Evolutionary conservation across 2,888 invertebrate genomes (phyloP), one percentile per base, ranked within the genome.

Genomic region (Lymantria monacha): DNA sequence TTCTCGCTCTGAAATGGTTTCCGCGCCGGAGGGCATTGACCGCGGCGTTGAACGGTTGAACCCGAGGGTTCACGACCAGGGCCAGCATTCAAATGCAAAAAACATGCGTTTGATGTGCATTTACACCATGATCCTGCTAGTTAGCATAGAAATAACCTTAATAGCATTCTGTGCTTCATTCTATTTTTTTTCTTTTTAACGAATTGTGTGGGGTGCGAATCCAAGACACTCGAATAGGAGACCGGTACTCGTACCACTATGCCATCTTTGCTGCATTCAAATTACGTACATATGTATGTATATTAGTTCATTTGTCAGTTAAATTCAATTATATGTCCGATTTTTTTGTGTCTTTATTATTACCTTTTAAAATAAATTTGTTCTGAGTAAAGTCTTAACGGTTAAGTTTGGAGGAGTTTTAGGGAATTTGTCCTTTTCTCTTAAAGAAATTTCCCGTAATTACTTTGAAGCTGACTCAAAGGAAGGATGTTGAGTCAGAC

Each of bases 61-160:
- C 72, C 68, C 55, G 50, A 44, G 76, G 74, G 86, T 84, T 86
- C 85, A 82, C 63, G 87, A 84, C 83, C 83, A 74, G 71, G 75
- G 67, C 41, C 41, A 66, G 42, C 67, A 72, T 70, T 78, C 74
- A 61, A 60, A 67, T 72, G 77, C 73, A 70, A 79, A 66, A 64
- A 67, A 63, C 30, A 72, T 67, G 55, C 65, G 69, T 59, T 62
- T 52, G 57, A 54, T 79, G 76, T 76, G 44, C 41, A 13, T 38
- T 30, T 12, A 38, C 42, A 40, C 38, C 33, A 22, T 14, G 72
- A 73, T 66, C 22, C 22, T 22, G 22, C 22, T 5, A 22, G 22
- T 22, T 22, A 5, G 5, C 22, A 5, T 22, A 22, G 22, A 22
- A 5, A 2, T 22, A 5, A 5, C 3, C 22, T 22, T 22, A 22